These are phyloP conservation scores for Miltochrista miniata DNA, from an alignment of 2,888 invertebrate genomes.

Conservation along the genomic window DNA sequence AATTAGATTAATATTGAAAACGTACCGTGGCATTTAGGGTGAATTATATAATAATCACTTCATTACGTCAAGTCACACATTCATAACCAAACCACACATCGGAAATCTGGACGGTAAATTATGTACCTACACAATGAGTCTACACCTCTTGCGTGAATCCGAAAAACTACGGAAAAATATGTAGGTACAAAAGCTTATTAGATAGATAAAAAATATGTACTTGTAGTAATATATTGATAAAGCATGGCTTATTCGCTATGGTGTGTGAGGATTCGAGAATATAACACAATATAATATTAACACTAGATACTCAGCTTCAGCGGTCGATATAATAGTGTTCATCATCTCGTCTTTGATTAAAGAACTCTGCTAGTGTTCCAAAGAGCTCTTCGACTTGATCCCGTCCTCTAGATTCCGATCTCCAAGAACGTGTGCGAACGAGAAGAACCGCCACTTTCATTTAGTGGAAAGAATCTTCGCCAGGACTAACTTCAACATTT, in stretches of 20 bases:
- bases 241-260: conserved; percentile 15
- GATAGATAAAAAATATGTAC: conserved; percentile 41
- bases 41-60: not conserved
- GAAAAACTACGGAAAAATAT: conserved; percentile 27
- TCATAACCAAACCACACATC: not conserved
- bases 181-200: conserved; percentile 13
- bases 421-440: too few species aligned
- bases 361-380: too few species aligned
- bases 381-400: too few species aligned
- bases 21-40: not conserved
- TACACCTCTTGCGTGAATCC: too few species aligned
- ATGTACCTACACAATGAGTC: too few species aligned
- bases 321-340: too few species aligned
- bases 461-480: too few species aligned
- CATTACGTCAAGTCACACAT: not conserved
- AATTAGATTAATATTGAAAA: not conserved
- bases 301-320: not conserved
- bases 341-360: too few species aligned
- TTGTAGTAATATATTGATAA: conserved; percentile 19
- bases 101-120: conserved; percentile 18
- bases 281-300: not conserved
- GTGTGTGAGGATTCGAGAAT: conserved; percentile 19
- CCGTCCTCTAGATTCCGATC: too few species aligned
- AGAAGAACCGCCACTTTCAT: too few species aligned
- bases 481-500: too few species aligned